Conservation (phyloP, 1,140 invertebrate genomes). For the Uloborus diversus region DNA sequence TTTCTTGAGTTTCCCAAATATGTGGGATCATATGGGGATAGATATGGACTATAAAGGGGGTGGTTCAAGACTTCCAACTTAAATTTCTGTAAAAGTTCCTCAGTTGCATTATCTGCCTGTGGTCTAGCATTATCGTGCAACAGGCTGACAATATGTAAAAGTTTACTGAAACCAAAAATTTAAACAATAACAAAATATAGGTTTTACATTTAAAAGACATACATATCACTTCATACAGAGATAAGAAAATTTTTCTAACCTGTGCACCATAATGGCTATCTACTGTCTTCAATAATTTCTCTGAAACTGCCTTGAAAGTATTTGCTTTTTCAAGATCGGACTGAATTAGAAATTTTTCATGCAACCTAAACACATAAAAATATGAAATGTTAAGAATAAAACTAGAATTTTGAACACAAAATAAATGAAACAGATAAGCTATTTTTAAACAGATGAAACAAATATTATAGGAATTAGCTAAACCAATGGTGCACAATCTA, state of each 20-base stretch:
- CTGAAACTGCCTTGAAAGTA: neutral
- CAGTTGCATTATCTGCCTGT: no score
- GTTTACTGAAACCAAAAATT: no score
- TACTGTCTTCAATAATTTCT: neutral
- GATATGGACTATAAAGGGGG: no score
- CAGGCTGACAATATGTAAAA: no score
- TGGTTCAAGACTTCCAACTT: no score
- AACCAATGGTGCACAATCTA: neutral
- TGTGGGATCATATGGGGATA: no score
- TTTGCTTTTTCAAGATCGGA: slow-evolving; percentile 16
- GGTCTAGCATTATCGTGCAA: no score
- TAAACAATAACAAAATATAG: no score
- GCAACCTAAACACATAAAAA: slow-evolving; percentile 1
- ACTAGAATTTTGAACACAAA: neutral
- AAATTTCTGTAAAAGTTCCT: no score
- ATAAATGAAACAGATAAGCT: neutral
- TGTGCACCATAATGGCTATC: neutral
- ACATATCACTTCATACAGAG: neutral
- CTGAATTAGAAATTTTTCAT: slow-evolving; percentile 29
- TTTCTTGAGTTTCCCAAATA: no score
- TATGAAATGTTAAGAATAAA: no score
- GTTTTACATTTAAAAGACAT: no score
- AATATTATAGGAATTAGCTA: neutral
- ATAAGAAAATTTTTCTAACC: neutral
- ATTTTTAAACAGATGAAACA: neutral